phyloP scores from a whole-genome alignment of 2,113 vertebrate species.

The Hippocampus comes region DNA sequence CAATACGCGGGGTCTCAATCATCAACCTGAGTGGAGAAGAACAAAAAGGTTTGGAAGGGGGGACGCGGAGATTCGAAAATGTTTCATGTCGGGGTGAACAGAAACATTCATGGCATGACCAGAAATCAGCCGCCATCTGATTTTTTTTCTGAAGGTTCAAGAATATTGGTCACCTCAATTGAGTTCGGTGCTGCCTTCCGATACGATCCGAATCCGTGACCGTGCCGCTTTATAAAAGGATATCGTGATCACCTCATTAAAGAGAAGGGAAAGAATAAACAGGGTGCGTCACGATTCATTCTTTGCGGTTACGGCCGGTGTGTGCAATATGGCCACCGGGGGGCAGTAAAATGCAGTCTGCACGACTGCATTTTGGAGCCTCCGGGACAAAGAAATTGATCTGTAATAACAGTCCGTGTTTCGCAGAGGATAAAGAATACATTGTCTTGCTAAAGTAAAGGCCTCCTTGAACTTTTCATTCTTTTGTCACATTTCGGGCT shows the following conservation, averaged over 20 bases:
- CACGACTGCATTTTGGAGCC: too few species aligned
- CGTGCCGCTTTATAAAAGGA: too few species aligned
- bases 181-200: background rate
- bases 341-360: too few species aligned
- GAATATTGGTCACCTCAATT: background rate
- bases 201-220: background rate
- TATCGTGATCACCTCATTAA: too few species aligned
- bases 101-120: background rate
- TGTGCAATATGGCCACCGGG: background rate
- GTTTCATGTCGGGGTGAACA: background rate
- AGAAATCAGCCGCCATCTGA: too few species aligned
- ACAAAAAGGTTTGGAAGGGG: background rate
- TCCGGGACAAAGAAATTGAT: too few species aligned
- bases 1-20: constrained; percentile 46
- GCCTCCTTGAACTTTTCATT: too few species aligned
- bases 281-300: background rate
- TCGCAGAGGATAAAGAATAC: background rate
- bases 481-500: too few species aligned
- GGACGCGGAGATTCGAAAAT: too few species aligned
- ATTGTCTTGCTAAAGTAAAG: too few species aligned
- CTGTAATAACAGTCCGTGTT: background rate
- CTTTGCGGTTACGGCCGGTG: background rate
- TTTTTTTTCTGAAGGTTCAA: background rate
- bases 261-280: background rate
- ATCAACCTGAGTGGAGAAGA: constrained; percentile 16